Base-by-base conservation (phyloP, 2,888 invertebrate genomes). In the Sturmia bella region DNA sequence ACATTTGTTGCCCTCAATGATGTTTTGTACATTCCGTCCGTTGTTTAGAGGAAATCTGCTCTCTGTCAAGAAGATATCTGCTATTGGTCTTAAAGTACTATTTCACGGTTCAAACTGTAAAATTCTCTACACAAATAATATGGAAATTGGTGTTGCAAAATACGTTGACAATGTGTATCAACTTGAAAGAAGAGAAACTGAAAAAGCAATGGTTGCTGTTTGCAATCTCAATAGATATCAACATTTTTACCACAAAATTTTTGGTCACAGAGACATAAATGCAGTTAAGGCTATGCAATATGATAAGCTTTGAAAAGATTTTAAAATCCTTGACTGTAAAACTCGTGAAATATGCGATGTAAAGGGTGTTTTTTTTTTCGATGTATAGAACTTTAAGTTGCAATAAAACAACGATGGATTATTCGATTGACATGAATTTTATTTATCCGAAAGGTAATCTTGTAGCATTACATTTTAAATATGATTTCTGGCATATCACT, bases 191-290 rank as follows among this genome's bases (percentile, higher is more conserved):
- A 37, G 17, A 19, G 21, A 12, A 17, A 19, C 7, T 15, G 21
- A 50, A 19, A 11, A 12, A 50, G 50, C 19, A 19, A 27, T 27
- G 6, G 27, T 27, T 27, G 27, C 27, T 27, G 27, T 27, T 27
- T 27, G 27, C 6, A 27, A 3, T 27, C 27, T 27, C 3, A 6
- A 27, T 27, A 3, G 27, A 27, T 27, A 6, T 27, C 27, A 27
- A 27, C 27, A 27, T 27, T 27, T 27, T 6, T 27, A 27, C 6
- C 27, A 27, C 27, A 27, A 27, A 27, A 27, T 27, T 3, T 27
- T 27, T 27, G 27, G 54, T 32, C 54, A n/a, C 27, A 54, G 32
- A 54, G 27, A 54, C 27, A 54, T 54, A 9, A 7, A 54, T 7
- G 54, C 27, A 1, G 54, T 54, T 7, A 54, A 15, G 15, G 27